Conservation (phyloP, 2,797 vertebrate genomes). For the Selene dorsalis region DNA sequence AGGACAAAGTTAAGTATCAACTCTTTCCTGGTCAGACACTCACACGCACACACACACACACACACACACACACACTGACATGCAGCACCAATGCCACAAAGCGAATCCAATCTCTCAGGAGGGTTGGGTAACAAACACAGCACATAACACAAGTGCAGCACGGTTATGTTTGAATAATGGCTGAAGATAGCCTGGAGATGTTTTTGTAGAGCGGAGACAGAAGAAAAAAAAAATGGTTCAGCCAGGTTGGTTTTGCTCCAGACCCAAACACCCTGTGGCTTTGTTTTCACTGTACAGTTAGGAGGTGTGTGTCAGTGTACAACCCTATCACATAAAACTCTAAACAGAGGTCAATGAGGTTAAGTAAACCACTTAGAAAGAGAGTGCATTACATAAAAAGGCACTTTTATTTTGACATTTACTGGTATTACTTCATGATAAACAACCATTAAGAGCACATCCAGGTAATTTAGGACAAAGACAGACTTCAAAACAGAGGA, state of each 20-base stretch:
- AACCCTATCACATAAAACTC: conserved; percentile 21
- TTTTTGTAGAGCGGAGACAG: conserved; percentile 63
- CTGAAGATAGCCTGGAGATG: conserved; percentile 71
- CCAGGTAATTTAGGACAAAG: conserved; percentile 76
- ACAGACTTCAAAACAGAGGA: conserved; percentile 75
- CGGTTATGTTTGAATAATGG: conserved; percentile 63
- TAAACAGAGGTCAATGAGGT: conserved; percentile 47
- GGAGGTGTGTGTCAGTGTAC: conserved; percentile 15
- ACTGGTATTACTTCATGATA: conserved; percentile 64
- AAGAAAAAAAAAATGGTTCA: conserved; percentile 28
- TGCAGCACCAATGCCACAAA: not conserved
- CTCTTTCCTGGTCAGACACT: not conserved
- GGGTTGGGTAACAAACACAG: conserved; percentile 9
- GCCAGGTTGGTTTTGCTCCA: conserved; percentile 22
- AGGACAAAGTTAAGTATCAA: not conserved
- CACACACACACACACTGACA: conserved; percentile 21
- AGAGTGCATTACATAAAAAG: conserved; percentile 50
- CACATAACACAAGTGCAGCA: conserved; percentile 44
- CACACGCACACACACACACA: not conserved
- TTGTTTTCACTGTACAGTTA: conserved; percentile 29
- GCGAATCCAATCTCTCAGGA: conserved; percentile 9
- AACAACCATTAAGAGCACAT: conserved; percentile 74
- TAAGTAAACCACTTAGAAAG: conserved; percentile 65
- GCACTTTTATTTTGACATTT: conserved; percentile 67
- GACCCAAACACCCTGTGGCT: conserved; percentile 20